Conservation (phyloP, 2,113 vertebrate species). For the Passerina amoena region DNA sequence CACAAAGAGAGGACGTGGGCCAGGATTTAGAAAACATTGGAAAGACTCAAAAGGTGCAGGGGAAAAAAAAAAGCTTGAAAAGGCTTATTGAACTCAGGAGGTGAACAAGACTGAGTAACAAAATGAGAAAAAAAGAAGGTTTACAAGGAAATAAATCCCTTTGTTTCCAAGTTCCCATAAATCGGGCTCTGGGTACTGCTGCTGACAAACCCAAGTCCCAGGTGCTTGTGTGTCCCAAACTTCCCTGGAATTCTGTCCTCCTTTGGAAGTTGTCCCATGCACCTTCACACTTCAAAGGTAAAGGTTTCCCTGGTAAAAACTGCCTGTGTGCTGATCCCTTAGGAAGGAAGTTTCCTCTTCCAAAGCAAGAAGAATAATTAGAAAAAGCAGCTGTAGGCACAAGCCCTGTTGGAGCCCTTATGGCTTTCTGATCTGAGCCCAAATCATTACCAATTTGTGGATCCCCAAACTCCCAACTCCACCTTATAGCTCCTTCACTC, state of each 20-base stretch:
- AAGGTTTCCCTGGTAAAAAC: neutral
- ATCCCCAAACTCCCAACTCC: neutral
- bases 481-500: rapidly evolving
- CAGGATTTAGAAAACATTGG: neutral
- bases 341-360: neutral
- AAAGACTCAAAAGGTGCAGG: neutral
- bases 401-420: neutral
- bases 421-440: neutral
- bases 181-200: neutral
- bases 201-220: neutral
- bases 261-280: neutral
- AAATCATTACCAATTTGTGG: neutral
- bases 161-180: neutral
- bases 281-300: neutral
- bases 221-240: neutral
- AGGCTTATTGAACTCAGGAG: neutral
- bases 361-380: neutral
- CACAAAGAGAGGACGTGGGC: neutral
- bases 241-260: neutral
- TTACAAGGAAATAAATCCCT: neutral
- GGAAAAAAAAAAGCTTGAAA: neutral
- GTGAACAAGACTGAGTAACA: neutral
- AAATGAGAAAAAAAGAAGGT: neutral
- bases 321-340: neutral
- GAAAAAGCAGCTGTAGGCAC: neutral